phyloP scores from a whole-genome alignment of 2,888 invertebrate genomes.

The Epistrophella euchroma region DNA sequence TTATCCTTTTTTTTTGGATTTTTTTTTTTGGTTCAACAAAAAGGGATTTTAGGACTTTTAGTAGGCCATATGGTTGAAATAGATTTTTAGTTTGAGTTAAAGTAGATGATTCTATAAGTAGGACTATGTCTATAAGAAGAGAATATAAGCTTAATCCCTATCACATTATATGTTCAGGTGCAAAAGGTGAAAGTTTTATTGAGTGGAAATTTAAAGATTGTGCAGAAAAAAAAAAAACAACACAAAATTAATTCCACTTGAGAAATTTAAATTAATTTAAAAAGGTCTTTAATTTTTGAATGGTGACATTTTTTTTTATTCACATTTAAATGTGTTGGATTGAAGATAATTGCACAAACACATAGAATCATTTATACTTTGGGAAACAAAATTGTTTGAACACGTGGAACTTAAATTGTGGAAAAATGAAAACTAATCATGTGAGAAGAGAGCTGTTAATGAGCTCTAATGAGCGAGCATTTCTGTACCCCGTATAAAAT shows the following conservation, averaged over 20 bases:
- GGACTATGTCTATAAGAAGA: slow-evolving; percentile 14
- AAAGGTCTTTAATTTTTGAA: background rate
- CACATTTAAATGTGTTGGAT: no score
- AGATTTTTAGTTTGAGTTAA: slow-evolving; percentile 60
- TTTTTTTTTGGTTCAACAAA: slow-evolving; percentile 8
- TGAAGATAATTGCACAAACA: no score
- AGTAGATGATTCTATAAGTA: slow-evolving; percentile 70
- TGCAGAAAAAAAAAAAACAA: background rate
- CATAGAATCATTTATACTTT: no score
- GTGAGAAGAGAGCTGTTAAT: no score
- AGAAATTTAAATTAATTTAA: slow-evolving; percentile 1
- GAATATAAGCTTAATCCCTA: slow-evolving; percentile 16
- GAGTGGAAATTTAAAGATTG: slow-evolving; percentile 19
- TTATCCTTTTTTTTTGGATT: slow-evolving; percentile 61
- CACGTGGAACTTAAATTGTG: no score
- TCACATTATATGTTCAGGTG: slow-evolving; percentile 9
- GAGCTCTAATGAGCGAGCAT: no score
- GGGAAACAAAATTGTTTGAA: no score
- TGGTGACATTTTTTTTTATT: background rate
- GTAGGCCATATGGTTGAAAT: slow-evolving; percentile 67
- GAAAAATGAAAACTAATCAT: no score
- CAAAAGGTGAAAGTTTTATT: slow-evolving; percentile 25
- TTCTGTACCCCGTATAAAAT: no score
- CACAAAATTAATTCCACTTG: background rate
- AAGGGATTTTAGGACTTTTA: slow-evolving; percentile 54